Evolutionary conservation across 2,888 invertebrate genomes (phyloP), one percentile per base, ranked within the genome.

Genomic region (Aleiodes leptofemur): DNA sequence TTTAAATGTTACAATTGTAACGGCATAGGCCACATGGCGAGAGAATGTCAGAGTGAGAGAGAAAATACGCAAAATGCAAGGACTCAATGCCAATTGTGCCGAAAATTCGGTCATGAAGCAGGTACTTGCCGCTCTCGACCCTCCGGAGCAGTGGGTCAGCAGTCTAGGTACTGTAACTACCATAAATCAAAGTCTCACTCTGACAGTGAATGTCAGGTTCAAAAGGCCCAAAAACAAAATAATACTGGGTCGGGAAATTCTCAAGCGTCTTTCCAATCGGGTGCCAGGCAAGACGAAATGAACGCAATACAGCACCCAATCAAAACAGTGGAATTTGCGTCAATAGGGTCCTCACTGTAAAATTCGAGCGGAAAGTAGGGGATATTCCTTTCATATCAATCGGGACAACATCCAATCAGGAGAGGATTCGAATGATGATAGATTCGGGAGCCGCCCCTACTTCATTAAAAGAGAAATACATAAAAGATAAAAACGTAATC

Each of bases 391-490:
- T 31, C 23, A 23, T 59, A 59, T 31, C 9, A 7, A 59, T 59
- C 7, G 59, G 59, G 34, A 31, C 7, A 31, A 59, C 16, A 9
- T 7, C 3, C 6, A 59, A 31, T 4, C 16, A 59, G 1, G 31
- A 34, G 34, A 34, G 34, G 34, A 7, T 59, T 34, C 16, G 34
- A 57, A 23, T 57, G 29, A 57, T 57, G 57, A 14, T 57, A 23
- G 57, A 57, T 57, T 57, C 57, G 23, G 59, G 59, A 23, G 59
- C 59, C 29, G 29, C 59, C 1, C 59, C 59, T 13, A 59, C 29
- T 5, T 13, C 34, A n/a, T 23, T 64, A 48, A 64, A 64, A 64
- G 43, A 64, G n/a, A 59, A 59, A 64, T 64, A 23, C 14, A 43
- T 64, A 4, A 43, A 64, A 14, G 8, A 14, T 8, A 14, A 43